Conservation (phyloP, 92 coral and sea anemone genomes). For the Chrysogorgia sp. region DNA sequence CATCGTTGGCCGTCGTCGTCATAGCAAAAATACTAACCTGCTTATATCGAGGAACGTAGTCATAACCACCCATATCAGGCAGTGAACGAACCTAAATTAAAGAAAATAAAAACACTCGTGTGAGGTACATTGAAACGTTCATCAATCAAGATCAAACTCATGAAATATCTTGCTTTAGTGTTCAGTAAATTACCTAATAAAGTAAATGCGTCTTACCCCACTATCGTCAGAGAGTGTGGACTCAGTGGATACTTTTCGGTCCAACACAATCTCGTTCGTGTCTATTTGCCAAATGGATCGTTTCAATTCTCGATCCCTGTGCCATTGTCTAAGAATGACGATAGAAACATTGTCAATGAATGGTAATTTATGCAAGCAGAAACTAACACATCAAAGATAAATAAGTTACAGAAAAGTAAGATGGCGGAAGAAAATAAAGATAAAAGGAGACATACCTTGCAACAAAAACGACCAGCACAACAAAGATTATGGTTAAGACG, state of each 20-base stretch:
- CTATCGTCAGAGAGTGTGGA: conserved; percentile 27
- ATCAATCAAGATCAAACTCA: background rate
- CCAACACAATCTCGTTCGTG: conserved; percentile 20
- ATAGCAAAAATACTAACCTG: background rate
- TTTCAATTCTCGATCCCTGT: conserved; percentile 17
- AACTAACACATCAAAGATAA: no score
- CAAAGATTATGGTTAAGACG: conserved; percentile 2
- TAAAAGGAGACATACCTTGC: background rate
- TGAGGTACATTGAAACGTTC: background rate
- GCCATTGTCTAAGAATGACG: conserved; percentile 18
- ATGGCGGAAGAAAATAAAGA: no score
- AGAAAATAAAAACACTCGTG: background rate
- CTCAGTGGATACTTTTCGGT: conserved; percentile 33
- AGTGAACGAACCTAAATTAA: conserved; percentile 4
- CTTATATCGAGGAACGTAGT: background rate
- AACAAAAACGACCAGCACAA: background rate
- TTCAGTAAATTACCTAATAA: background rate
- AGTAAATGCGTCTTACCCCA: conserved; percentile 15
- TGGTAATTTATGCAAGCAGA: no score
- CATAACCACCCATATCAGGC: background rate
- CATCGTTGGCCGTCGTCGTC: no score
- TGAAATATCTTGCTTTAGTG: background rate
- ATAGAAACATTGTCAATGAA: background rate
- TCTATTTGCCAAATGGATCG: conserved; percentile 37
- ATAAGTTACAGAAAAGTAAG: no score